phyloP scores from a whole-genome alignment of 2,888 invertebrate genomes.

The Euplagia quadripunctaria region DNA sequence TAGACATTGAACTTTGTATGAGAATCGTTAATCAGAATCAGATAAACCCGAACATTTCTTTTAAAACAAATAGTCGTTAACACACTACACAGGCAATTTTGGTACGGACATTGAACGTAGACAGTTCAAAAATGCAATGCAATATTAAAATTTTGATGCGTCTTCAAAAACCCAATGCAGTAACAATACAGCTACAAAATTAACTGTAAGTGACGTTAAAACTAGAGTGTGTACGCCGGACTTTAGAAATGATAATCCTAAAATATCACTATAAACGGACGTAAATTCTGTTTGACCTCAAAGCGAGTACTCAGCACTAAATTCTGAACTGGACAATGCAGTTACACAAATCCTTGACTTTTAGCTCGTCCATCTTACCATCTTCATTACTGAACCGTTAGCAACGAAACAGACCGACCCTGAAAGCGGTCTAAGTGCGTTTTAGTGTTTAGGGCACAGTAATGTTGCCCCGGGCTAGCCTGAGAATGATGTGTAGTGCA shows the following conservation, averaged over 20 bases:
- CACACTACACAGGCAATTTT: too few species aligned
- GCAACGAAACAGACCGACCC: constrained; percentile 34
- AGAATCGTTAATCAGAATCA: too few species aligned
- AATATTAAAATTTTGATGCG: too few species aligned
- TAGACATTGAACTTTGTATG: too few species aligned
- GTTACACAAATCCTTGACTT: constrained; percentile 15
- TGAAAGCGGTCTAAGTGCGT: constrained; percentile 51
- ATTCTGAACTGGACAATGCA: constrained; percentile 3
- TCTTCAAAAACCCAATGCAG: too few species aligned
- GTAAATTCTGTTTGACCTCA: constrained; percentile 15
- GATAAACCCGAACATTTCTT: too few species aligned
- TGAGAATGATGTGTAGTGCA: constrained; percentile 20
- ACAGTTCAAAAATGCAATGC: too few species aligned
- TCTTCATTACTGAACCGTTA: constrained; percentile 33
- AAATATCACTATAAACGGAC: constrained; percentile 19
- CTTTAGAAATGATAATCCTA: too few species aligned
- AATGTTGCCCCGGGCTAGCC: constrained; percentile 37
- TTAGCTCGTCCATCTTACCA: constrained; percentile 16
- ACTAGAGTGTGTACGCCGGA: background rate
- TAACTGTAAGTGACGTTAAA: too few species aligned
- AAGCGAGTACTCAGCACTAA: constrained; percentile 1
- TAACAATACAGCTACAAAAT: too few species aligned
- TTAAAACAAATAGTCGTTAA: too few species aligned
- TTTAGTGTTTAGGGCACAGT: constrained; percentile 55
- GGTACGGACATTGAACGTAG: too few species aligned